A percentile compares a stretch with the other conserved stretches of the same genome.
Conservation (phyloP, 2,888 invertebrate genomes). For the Oligia strigilis region DNA sequence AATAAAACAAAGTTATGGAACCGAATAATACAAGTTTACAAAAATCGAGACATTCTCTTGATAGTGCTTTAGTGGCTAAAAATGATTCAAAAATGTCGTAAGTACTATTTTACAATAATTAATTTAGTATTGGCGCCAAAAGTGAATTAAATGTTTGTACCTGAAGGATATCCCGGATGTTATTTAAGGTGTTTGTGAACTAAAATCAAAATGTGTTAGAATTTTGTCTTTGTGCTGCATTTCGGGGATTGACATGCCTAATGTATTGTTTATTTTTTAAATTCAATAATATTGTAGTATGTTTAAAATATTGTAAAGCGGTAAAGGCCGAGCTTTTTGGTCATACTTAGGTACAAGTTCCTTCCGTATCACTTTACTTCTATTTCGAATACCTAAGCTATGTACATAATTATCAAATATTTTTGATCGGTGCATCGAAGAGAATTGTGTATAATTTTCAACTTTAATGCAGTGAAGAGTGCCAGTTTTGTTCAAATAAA, state of each 20-base stretch:
- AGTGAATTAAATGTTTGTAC: neutral
- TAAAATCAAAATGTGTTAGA: neutral
- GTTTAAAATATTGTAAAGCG: neutral
- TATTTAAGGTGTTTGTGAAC: neutral
- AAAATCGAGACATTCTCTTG: slow-evolving; percentile 45
- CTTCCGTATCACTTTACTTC: neutral
- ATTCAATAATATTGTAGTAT: neutral
- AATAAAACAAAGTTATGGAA: slow-evolving; percentile 46
- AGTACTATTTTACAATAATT: slow-evolving; percentile 32
- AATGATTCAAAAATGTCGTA: slow-evolving; percentile 51
- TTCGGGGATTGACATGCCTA: neutral
- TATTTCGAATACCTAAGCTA: neutral
- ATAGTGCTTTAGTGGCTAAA: slow-evolving; percentile 51
- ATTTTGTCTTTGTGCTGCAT: neutral
- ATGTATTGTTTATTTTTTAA: neutral
- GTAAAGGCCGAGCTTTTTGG: neutral
- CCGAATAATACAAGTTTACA: slow-evolving; percentile 40
- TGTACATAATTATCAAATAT: neutral
- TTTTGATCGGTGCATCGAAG: too few species aligned
- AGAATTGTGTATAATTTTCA: too few species aligned
- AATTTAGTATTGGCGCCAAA: neutral
- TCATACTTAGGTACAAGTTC: too few species aligned
- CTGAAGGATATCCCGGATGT: neutral
- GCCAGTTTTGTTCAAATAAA: neutral
- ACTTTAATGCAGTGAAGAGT: neutral